Evolutionary conservation across 2,797 vertebrate species (phyloP).

Genomic region (Dryobates pubescens): DNA sequence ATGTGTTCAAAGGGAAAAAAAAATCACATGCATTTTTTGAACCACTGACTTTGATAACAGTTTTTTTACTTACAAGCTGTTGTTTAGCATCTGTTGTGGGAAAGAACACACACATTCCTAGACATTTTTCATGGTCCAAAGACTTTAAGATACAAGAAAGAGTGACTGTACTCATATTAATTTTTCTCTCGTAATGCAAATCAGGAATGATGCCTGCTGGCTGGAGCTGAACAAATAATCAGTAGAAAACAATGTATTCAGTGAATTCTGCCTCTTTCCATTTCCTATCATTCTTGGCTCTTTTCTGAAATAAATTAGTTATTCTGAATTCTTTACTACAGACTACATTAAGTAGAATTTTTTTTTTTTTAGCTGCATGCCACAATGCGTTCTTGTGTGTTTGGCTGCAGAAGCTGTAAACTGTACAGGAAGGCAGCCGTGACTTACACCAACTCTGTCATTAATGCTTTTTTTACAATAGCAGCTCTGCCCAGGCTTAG

Average conservation of each 20-base stretch:
- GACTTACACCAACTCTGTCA: not conserved
- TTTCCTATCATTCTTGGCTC: not conserved
- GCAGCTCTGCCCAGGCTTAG: not conserved
- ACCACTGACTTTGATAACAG: constrained; percentile 67
- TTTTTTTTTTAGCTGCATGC: not conserved
- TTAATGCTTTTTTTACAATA: not conserved
- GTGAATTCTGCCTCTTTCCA: not conserved
- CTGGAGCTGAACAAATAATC: constrained; percentile 46
- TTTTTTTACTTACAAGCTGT: constrained; percentile 70
- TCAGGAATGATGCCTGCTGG: constrained; percentile 60
- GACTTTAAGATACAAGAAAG: constrained; percentile 52
- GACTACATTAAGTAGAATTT: not conserved
- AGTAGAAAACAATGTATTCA: constrained; percentile 40
- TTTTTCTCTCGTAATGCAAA: constrained; percentile 53
- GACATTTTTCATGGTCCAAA: constrained; percentile 57
- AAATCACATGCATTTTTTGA: constrained; percentile 39
- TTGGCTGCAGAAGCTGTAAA: not conserved
- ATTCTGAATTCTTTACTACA: constrained; percentile 29
- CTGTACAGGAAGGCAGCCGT: not conserved
- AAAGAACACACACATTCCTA: constrained; percentile 63
- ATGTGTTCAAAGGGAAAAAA: constrained; percentile 58
- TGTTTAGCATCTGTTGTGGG: constrained; percentile 74
- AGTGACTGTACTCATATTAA: constrained; percentile 43
- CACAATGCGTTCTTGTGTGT: not conserved
- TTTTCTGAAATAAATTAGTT: constrained; percentile 9